phyloP scores from a whole-genome alignment of 2,797 vertebrate genomes.

The Parauchenoglanis punctatus region DNA sequence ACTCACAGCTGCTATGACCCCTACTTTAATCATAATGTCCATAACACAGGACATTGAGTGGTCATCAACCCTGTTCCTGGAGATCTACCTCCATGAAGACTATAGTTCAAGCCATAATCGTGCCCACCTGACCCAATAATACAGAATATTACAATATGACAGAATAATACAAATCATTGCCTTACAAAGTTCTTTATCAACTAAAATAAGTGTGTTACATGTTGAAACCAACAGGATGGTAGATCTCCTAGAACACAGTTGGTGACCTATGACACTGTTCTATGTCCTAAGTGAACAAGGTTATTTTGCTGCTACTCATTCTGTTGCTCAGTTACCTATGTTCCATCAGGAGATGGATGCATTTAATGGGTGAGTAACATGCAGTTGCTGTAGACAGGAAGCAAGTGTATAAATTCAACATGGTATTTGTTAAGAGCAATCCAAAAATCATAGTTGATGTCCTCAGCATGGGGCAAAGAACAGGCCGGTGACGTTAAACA shows the following conservation, averaged over 20 bases:
- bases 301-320: background rate
- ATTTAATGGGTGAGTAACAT: background rate
- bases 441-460: background rate
- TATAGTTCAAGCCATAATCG: too few relatives aligned
- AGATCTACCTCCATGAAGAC: too few relatives aligned
- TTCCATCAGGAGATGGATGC: background rate
- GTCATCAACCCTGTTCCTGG: too few relatives aligned
- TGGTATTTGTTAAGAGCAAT: background rate
- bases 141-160: too few relatives aligned
- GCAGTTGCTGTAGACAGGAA: background rate
- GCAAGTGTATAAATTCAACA: background rate
- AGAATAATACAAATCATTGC: too few relatives aligned
- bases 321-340: background rate
- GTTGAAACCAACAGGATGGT: too few relatives aligned
- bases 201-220: too few relatives aligned
- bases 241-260: too few relatives aligned
- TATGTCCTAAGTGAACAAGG: background rate
- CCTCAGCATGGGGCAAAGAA: background rate
- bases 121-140: too few relatives aligned
- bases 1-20: background rate
- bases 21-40: background rate
- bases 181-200: too few relatives aligned
- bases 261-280: too few relatives aligned
- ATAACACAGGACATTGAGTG: background rate
- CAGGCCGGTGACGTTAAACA: background rate